Evolutionary conservation across 2,888 invertebrate species (phyloP).

Genomic region (Polyommatus icarus): DNA sequence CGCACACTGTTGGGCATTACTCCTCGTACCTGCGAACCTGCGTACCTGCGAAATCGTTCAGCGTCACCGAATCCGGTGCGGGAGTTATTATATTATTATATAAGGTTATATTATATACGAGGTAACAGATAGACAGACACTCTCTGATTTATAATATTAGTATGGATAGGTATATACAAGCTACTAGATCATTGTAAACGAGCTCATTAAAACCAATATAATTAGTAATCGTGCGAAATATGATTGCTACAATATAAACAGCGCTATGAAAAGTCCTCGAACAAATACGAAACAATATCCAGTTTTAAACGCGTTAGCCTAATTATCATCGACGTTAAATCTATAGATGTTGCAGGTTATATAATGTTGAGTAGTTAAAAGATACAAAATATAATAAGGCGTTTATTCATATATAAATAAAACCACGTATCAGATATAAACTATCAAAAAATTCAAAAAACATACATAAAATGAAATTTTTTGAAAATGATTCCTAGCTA

Average conservation of each 20-base stretch:
- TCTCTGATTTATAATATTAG: too few species aligned
- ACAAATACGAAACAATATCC: constrained; percentile 15
- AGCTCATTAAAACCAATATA: not conserved
- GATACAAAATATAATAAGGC: not conserved
- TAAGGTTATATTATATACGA: too few species aligned
- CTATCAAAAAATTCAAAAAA: too few species aligned
- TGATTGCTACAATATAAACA: constrained; percentile 1
- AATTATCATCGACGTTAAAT: not conserved
- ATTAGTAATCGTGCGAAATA: not conserved
- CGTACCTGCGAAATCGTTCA: too few species aligned
- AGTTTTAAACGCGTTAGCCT: constrained; percentile 11
- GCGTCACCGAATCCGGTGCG: too few species aligned
- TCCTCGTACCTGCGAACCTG: too few species aligned
- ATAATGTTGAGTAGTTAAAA: not conserved
- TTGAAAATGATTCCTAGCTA: too few species aligned
- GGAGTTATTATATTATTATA: too few species aligned
- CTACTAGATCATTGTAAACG: not conserved
- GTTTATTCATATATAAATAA: not conserved
- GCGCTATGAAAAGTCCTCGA: constrained; percentile 12
- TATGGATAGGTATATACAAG: not conserved
- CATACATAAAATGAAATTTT: too few species aligned
- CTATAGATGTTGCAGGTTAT: not conserved
- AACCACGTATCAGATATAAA: too few species aligned
- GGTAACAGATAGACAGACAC: too few species aligned
- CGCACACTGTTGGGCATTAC: too few species aligned